These are phyloP conservation scores for Pogonomyrmex barbatus DNA, from an alignment of 1,140 invertebrate species.

Conservation along the genomic window DNA sequence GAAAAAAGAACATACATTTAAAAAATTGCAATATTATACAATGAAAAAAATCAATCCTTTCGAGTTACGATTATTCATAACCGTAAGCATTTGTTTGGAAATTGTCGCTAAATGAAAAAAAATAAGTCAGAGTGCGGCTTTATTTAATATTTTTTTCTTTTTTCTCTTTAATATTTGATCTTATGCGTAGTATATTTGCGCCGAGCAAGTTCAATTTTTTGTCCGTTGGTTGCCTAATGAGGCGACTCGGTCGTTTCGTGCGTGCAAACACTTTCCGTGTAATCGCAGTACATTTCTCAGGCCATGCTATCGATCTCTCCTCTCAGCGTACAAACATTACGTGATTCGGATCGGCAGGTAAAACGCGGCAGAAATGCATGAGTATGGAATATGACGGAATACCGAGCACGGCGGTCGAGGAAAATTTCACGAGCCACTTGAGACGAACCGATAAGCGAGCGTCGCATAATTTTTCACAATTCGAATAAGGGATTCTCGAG, in stretches of 20 bases:
- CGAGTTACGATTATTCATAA: background rate
- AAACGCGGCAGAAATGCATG: conserved; percentile 3
- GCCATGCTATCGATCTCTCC: conserved; percentile 19
- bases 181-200: background rate
- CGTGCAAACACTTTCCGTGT: conserved; percentile 35
- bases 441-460: background rate
- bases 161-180: background rate
- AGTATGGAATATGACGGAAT: background rate
- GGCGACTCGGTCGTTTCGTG: conserved; percentile 24
- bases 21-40: background rate
- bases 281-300: conserved; percentile 30
- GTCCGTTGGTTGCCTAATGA: conserved; percentile 9
- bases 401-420: background rate
- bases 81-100: background rate
- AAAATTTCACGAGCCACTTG: conserved; percentile 2
- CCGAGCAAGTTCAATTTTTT: background rate
- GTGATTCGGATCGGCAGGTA: conserved; percentile 25
- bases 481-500: background rate
- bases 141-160: background rate
- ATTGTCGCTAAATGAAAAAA: background rate
- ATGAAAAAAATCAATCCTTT: background rate
- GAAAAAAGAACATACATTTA: background rate
- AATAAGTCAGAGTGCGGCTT: background rate
- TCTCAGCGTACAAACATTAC: conserved; percentile 23
- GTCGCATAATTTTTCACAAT: background rate